These are phyloP conservation scores for Megaptera novaeangliae DNA, from an alignment of 2,113 vertebrate species.

Conservation along the genomic window DNA sequence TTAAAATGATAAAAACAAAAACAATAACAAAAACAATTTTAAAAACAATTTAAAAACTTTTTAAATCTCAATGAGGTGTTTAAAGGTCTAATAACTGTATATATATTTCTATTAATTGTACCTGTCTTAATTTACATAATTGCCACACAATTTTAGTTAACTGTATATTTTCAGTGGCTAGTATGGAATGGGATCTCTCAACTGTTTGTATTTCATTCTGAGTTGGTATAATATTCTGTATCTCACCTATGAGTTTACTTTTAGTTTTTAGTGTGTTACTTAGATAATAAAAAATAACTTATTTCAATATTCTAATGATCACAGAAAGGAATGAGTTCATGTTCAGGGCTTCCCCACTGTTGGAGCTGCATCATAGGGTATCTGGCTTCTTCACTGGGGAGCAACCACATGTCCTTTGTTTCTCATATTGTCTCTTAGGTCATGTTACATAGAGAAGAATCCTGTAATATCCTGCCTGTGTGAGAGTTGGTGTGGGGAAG, in stretches of 20 bases:
- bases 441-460: neutral
- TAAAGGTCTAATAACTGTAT: neutral
- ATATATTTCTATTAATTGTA: conserved; percentile 22
- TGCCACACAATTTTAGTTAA: neutral
- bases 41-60: neutral
- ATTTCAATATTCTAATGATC: neutral
- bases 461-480: neutral
- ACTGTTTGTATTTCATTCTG: neutral
- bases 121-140: conserved; percentile 32
- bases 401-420: neutral
- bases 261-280: neutral
- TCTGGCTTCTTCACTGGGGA: neutral
- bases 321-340: neutral
- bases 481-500: neutral
- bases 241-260: conserved; percentile 50
- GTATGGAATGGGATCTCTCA: neutral
- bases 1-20: neutral
- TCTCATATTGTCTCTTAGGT: neutral
- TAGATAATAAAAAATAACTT: conserved; percentile 36
- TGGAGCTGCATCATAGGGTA: neutral
- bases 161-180: neutral
- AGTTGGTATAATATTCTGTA: conserved; percentile 29
- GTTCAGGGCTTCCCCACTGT: too few species aligned
- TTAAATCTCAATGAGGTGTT: neutral
- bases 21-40: neutral